Conservation (phyloP, 2,797 vertebrate species). For the Dermochelys coriacea region DNA sequence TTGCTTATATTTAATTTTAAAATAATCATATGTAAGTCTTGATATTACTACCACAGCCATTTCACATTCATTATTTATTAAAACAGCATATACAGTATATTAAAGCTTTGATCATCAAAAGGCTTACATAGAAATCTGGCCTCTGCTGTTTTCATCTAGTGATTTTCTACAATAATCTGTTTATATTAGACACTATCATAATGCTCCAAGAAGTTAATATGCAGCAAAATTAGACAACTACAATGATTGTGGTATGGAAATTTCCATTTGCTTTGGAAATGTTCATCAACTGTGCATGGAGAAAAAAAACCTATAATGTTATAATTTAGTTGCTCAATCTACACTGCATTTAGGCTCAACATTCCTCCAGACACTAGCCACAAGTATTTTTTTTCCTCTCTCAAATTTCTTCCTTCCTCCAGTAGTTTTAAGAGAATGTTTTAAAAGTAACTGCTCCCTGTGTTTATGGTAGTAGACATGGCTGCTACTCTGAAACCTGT, state of each 20-base stretch:
- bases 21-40: constrained; percentile 72
- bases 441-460: neutral
- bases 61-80: constrained; percentile 76
- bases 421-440: neutral
- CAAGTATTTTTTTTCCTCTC: neutral
- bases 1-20: constrained; percentile 75
- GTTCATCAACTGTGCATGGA: constrained; percentile 4
- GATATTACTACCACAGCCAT: constrained; percentile 55
- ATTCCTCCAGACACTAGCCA: neutral
- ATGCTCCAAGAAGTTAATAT: constrained; percentile 21
- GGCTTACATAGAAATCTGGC: constrained; percentile 45
- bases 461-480: neutral
- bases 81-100: constrained; percentile 54
- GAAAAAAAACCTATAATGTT: constrained; percentile 42
- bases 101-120: constrained; percentile 72
- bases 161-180: constrained; percentile 46
- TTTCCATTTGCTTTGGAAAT: constrained; percentile 37
- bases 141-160: constrained; percentile 58
- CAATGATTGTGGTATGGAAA: constrained; percentile 14
- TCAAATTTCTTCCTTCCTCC: neutral
- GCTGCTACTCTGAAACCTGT: too few species aligned
- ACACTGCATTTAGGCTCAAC: constrained; percentile 11
- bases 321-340: constrained; percentile 34
- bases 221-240: constrained; percentile 10
- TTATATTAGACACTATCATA: constrained; percentile 6